phyloP scores from a whole-genome alignment of 2,888 invertebrate genomes.

The Aleiodes testaceus region DNA sequence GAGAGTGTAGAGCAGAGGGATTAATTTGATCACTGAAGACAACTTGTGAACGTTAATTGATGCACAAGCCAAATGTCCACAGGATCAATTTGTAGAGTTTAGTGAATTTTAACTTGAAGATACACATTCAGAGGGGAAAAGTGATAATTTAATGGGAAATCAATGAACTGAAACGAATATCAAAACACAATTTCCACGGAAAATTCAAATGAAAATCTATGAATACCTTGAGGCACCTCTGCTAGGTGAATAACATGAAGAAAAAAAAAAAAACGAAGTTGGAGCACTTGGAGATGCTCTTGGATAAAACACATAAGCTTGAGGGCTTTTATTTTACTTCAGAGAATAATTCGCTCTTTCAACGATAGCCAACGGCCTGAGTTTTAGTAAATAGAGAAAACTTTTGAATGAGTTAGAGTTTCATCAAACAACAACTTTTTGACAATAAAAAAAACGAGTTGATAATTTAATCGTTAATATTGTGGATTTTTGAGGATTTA shows the following conservation, averaged over 20 bases:
- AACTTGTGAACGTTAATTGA: conserved; percentile 22
- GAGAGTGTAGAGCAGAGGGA: not conserved
- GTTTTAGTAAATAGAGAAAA: conserved; percentile 31
- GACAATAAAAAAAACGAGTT: not conserved
- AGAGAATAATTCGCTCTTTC: conserved; percentile 39
- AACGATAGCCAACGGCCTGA: conserved; percentile 16
- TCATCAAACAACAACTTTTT: conserved; percentile 17
- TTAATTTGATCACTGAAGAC: conserved; percentile 15
- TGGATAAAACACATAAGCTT: conserved; percentile 36
- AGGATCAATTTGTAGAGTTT: conserved; percentile 8
- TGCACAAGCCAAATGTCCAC: not conserved
- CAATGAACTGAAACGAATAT: no score
- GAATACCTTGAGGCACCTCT: not conserved
- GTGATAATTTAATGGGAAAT: not conserved
- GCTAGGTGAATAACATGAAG: conserved; percentile 2
- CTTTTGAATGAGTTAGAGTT: conserved; percentile 33
- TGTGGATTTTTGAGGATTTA: no score
- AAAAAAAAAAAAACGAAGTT: conserved; percentile 9
- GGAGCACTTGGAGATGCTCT: conserved; percentile 12
- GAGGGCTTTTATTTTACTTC: conserved; percentile 36
- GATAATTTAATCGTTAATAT: not conserved
- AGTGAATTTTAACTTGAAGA: not conserved
- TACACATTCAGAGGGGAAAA: not conserved
- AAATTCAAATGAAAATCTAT: not conserved
- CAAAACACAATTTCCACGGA: no score